A percentile compares a stretch with the other conserved stretches of the same genome.
phyloP scores from a whole-genome alignment of 2,888 invertebrate species.

The Drosophila mulleri region DNA sequence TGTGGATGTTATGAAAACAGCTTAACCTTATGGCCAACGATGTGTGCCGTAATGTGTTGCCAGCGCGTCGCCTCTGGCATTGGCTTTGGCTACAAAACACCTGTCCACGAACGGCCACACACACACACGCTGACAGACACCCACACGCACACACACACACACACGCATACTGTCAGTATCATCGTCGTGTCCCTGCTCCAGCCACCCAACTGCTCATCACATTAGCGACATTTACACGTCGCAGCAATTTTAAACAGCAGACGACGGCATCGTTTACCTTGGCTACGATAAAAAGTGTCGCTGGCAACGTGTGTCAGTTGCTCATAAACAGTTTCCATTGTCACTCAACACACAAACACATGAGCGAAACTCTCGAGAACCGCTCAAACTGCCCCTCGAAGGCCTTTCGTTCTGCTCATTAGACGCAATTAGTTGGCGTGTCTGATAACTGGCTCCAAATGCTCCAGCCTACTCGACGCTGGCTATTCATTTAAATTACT shows the following conservation, averaged over 20 bases:
- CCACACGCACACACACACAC: background rate
- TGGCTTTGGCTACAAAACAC: slow-evolving; percentile 70
- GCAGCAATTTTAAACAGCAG: slow-evolving; percentile 80
- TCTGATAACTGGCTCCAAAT: slow-evolving; percentile 47
- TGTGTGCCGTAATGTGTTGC: slow-evolving; percentile 69
- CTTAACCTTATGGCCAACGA: slow-evolving; percentile 80
- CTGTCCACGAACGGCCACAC: slow-evolving; percentile 53
- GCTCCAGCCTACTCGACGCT: slow-evolving; percentile 20
- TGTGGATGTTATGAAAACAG: slow-evolving; percentile 72
- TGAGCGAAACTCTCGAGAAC: slow-evolving; percentile 48
- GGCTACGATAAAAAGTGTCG: slow-evolving; percentile 21
- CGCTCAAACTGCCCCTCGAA: background rate
- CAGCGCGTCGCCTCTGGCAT: slow-evolving; percentile 64
- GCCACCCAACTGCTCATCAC: slow-evolving; percentile 37
- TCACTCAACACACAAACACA: slow-evolving; percentile 57
- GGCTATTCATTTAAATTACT: slow-evolving; percentile 64
- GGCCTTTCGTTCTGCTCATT: slow-evolving; percentile 47
- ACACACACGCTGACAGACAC: background rate
- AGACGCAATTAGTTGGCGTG: slow-evolving; percentile 67
- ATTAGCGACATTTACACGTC: slow-evolving; percentile 79
- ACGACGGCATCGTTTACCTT: slow-evolving; percentile 65
- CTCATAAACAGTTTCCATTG: slow-evolving; percentile 79
- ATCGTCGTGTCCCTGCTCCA: slow-evolving; percentile 11
- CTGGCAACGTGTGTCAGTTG: slow-evolving; percentile 7
- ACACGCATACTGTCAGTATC: slow-evolving; percentile 15